phyloP scores from a whole-genome alignment of 2,113 vertebrate genomes.

The Amblyornis subalaris region DNA sequence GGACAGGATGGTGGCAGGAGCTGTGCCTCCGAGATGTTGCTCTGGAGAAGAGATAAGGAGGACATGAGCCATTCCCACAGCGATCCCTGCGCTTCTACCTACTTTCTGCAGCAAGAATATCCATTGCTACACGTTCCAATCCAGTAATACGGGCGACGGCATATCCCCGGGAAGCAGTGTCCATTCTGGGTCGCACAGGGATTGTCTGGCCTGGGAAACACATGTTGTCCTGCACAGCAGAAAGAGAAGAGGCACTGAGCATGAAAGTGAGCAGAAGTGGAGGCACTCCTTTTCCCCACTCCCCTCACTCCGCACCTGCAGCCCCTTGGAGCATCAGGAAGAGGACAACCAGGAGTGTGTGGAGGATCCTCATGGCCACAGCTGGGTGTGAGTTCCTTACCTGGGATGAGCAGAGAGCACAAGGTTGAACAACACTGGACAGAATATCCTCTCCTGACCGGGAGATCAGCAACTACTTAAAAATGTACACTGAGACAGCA shows the following conservation, averaged over 20 bases:
- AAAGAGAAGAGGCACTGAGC: background rate
- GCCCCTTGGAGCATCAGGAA: background rate
- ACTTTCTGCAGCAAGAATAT: background rate
- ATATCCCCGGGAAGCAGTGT: background rate
- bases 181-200: accelerated
- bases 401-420: background rate
- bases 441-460: background rate
- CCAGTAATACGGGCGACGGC: background rate
- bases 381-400: background rate
- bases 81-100: background rate
- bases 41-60: background rate
- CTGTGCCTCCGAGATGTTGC: background rate
- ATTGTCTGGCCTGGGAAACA: accelerated
- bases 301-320: background rate
- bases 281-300: background rate
- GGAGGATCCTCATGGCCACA: constrained; percentile 24
- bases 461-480: background rate
- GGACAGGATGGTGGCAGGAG: background rate
- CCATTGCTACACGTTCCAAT: accelerated
- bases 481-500: background rate
- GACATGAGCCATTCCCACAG: background rate
- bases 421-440: background rate
- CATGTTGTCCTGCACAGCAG: background rate
- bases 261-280: background rate
- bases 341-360: background rate